phyloP scores from a whole-genome alignment of 2,797 vertebrate genomes.

The Halcyon leucocephala region DNA sequence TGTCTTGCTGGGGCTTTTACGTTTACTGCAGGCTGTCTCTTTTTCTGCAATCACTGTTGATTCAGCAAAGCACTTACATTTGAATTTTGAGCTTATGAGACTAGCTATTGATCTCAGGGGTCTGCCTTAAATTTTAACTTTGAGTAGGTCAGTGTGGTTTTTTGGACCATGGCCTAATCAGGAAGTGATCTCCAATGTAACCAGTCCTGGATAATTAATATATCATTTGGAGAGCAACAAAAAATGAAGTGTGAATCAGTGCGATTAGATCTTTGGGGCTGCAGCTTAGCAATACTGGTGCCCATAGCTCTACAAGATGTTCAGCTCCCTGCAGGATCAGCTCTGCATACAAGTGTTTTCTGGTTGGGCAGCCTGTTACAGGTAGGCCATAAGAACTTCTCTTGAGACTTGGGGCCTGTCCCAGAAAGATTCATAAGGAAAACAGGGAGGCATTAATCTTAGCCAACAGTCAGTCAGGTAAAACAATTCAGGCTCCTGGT shows the following conservation, averaged over 20 bases:
- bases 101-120: neutral
- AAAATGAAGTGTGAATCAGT: neutral
- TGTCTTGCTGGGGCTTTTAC: neutral
- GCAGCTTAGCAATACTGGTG: neutral
- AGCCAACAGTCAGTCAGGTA: neutral
- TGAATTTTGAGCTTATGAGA: neutral
- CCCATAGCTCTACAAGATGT: neutral
- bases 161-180: neutral
- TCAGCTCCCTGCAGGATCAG: neutral
- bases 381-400: neutral
- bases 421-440: neutral
- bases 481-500: neutral
- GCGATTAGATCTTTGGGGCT: neutral
- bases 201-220: neutral
- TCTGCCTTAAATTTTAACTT: neutral
- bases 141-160: neutral
- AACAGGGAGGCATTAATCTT: neutral
- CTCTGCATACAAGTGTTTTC: fast-evolving
- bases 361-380: neutral
- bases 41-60: neutral
- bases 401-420: neutral
- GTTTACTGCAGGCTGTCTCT: neutral
- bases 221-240: neutral
- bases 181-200: neutral
- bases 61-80: neutral